Evolutionary conservation across 2,888 invertebrate genomes (phyloP).

Genomic region (Plemyria rubiginata): DNA sequence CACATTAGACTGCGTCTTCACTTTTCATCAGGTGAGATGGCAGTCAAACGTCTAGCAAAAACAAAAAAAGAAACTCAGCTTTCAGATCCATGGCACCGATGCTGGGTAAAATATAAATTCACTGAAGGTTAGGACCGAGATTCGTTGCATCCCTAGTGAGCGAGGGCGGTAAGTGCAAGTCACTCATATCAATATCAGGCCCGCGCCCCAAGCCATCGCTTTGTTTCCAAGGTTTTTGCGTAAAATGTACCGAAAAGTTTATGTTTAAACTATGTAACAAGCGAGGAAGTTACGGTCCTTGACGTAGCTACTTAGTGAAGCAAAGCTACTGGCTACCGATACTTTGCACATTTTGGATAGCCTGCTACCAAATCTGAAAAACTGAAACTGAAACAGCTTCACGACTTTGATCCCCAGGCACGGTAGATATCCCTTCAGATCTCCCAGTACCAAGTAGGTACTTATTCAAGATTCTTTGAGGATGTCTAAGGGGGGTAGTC

Average conservation of each 20-base stretch:
- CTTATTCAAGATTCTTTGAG: too few relatives aligned
- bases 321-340: constrained; percentile 14
- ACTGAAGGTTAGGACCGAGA: neutral
- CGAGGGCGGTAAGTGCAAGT: constrained; percentile 81
- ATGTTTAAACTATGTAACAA: constrained; percentile 39
- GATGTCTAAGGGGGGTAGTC: too few relatives aligned
- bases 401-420: too few relatives aligned
- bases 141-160: constrained; percentile 28
- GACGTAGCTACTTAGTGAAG: constrained; percentile 30
- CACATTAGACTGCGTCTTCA: too few relatives aligned
- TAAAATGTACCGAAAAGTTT: constrained; percentile 51
- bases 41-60: too few relatives aligned
- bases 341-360: constrained; percentile 6
- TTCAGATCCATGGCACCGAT: neutral
- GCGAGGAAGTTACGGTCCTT: constrained; percentile 33
- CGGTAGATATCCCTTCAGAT: too few relatives aligned
- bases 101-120: neutral
- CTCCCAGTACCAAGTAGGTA: too few relatives aligned
- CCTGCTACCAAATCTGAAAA: constrained; percentile 1
- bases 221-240: constrained; percentile 77
- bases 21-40: too few relatives aligned
- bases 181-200: constrained; percentile 83
- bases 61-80: too few relatives aligned
- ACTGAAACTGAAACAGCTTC: too few relatives aligned
- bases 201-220: constrained; percentile 53